Evolutionary conservation across 2,888 invertebrate genomes (phyloP).

Genomic region (Hydraecia micacea): DNA sequence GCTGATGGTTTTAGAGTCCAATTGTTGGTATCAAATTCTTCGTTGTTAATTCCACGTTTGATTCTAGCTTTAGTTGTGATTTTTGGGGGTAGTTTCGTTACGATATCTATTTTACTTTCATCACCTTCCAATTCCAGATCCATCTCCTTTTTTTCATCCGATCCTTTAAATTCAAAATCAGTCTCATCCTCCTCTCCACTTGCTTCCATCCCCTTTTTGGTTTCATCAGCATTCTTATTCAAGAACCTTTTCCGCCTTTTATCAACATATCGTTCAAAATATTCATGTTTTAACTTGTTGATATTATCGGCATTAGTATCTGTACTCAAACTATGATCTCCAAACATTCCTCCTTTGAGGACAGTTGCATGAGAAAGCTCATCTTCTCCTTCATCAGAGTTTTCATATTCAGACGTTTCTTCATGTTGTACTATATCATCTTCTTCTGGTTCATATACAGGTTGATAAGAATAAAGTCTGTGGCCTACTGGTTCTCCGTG

Average conservation of each 20-base stretch:
- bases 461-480: constrained; percentile 86
- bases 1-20: constrained; percentile 73
- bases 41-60: constrained; percentile 77
- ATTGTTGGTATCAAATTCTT: constrained; percentile 77
- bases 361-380: constrained; percentile 81
- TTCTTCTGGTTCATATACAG: constrained; percentile 87
- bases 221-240: constrained; percentile 75
- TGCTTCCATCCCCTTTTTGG: constrained; percentile 73
- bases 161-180: constrained; percentile 73
- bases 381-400: constrained; percentile 77
- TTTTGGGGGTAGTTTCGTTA: constrained; percentile 57
- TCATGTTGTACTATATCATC: constrained; percentile 80
- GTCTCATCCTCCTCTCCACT: constrained; percentile 73
- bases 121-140: constrained; percentile 76
- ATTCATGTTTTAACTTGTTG: constrained; percentile 85
- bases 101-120: constrained; percentile 67
- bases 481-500: constrained; percentile 89
- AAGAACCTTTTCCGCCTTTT: constrained; percentile 84
- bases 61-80: constrained; percentile 72
- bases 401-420: constrained; percentile 80
- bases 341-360: constrained; percentile 85
- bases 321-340: constrained; percentile 70
- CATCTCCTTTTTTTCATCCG: constrained; percentile 69
- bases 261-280: constrained; percentile 86
- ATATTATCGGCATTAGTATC: constrained; percentile 78